These are phyloP conservation scores for Gonioctena quinquepunctata DNA, from an alignment of 1,140 invertebrate genomes.

Conservation along the genomic window DNA sequence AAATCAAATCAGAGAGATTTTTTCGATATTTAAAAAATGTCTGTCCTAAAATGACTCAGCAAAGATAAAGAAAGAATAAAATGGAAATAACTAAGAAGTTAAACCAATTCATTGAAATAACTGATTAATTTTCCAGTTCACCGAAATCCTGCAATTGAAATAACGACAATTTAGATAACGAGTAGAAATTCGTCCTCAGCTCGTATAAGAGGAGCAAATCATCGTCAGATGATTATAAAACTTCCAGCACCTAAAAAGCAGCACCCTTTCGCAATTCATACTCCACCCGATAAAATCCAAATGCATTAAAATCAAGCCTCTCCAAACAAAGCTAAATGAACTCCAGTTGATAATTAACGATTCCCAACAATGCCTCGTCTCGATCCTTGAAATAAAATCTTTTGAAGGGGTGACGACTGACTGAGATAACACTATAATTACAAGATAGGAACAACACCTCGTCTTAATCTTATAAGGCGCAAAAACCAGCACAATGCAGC, in stretches of 20 bases:
- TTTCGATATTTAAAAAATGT: too few species aligned
- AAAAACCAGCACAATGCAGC: constrained; percentile 42
- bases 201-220: not conserved
- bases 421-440: constrained; percentile 39
- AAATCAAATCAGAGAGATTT: too few species aligned
- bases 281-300: not conserved
- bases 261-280: not conserved
- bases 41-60: too few species aligned
- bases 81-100: too few species aligned
- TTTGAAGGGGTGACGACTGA: constrained; percentile 15
- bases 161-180: not conserved
- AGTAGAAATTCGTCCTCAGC: not conserved
- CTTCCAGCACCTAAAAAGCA: not conserved
- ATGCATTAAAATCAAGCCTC: not conserved
- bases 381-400: constrained; percentile 1
- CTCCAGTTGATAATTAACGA: constrained; percentile 13
- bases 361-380: not conserved
- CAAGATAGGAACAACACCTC: constrained; percentile 40
- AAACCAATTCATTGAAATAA: too few species aligned
- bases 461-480: constrained; percentile 43
- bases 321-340: constrained; percentile 1
- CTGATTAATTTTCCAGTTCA: too few species aligned
- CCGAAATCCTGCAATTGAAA: too few species aligned
- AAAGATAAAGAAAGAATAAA: too few species aligned
- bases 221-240: not conserved